Evolutionary conservation across 2,113 vertebrate species (phyloP).

Genomic region (Lasiurus cinereus): DNA sequence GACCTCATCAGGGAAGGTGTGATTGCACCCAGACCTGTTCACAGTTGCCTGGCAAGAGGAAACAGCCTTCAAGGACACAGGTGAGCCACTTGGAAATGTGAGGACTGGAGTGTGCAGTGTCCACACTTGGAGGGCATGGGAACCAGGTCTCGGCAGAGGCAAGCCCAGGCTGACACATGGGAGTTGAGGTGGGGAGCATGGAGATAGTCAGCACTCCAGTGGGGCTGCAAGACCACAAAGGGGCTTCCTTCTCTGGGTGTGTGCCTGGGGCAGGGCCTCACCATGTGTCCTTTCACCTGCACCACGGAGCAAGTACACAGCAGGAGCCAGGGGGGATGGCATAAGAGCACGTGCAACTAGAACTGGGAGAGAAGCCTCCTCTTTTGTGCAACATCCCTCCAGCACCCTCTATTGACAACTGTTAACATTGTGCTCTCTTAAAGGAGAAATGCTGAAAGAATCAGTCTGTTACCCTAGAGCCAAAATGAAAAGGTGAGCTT

Average conservation of each 20-base stretch:
- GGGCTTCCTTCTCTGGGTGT: background rate
- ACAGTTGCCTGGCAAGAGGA: background rate
- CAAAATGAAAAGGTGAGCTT: background rate
- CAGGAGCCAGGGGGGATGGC: background rate
- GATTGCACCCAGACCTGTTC: background rate
- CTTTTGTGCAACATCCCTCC: background rate
- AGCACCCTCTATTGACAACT: background rate
- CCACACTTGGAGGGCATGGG: background rate
- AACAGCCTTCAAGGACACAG: background rate
- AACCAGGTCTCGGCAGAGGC: background rate
- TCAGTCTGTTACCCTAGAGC: background rate
- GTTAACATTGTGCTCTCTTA: background rate
- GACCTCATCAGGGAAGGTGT: background rate
- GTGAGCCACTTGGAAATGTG: background rate
- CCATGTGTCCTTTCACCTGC: background rate
- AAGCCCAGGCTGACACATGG: background rate
- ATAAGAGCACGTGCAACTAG: background rate
- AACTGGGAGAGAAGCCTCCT: too few species aligned
- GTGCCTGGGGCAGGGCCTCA: background rate
- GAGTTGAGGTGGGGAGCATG: background rate
- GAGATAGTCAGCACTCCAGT: too few species aligned
- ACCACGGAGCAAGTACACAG: background rate
- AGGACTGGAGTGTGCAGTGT: background rate
- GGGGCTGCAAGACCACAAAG: background rate
- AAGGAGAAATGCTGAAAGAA: background rate